Evolutionary conservation across 2,888 invertebrate species (phyloP).

Genomic region (Phanerotoma sp.): DNA sequence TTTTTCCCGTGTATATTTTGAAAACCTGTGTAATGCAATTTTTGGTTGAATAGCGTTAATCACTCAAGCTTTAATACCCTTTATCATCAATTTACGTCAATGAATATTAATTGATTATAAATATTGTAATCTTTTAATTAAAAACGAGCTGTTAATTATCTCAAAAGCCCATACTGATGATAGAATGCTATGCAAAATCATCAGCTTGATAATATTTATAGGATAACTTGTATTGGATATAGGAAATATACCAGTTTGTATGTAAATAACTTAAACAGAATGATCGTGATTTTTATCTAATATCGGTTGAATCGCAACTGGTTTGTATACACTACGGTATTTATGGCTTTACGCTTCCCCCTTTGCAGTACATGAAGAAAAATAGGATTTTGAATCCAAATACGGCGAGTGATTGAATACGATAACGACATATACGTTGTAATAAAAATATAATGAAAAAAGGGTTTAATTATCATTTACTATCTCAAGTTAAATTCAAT

Average conservation of each 20-base stretch:
- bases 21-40: no score
- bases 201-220: neutral
- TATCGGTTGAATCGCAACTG: conserved; percentile 16
- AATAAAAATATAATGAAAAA: neutral
- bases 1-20: no score
- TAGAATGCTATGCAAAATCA: conserved; percentile 1
- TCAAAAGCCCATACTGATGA: neutral
- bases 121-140: neutral
- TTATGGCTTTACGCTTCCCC: conserved; percentile 11
- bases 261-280: conserved; percentile 12
- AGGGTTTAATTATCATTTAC: conserved; percentile 1
- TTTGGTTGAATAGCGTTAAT: no score
- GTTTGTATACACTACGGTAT: conserved; percentile 8
- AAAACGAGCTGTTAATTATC: neutral
- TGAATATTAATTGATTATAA: neutral
- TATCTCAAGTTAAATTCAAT: neutral
- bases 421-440: conserved; percentile 9
- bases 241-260: conserved; percentile 11
- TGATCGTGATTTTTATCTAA: conserved; percentile 14
- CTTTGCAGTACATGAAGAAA: conserved; percentile 1
- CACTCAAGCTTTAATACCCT: neutral
- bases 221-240: neutral
- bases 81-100: neutral
- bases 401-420: conserved; percentile 10
- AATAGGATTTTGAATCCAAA: neutral